These are phyloP conservation scores for Gymnothorax javanicus DNA, from an alignment of 2,797 vertebrate genomes.

Conservation along the genomic window DNA sequence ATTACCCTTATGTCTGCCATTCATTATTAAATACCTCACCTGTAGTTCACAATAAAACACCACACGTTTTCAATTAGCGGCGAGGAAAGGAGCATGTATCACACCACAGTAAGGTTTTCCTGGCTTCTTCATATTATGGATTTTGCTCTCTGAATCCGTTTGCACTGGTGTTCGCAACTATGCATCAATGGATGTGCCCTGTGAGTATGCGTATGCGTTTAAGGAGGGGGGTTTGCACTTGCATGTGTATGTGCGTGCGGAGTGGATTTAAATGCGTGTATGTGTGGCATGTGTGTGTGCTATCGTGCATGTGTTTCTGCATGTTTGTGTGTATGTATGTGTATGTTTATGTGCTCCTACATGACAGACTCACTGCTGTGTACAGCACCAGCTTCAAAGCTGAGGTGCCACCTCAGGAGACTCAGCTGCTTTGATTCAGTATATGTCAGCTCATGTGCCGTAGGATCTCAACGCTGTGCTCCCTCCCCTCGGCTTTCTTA, in stretches of 20 bases:
- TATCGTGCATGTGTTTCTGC: background rate
- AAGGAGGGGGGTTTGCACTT: conserved; percentile 32
- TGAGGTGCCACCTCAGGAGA: conserved; percentile 41
- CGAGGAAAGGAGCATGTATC: conserved; percentile 13
- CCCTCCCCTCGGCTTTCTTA: conserved; percentile 11
- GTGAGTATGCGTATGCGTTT: background rate
- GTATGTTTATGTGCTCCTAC: background rate
- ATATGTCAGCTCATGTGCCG: conserved; percentile 58
- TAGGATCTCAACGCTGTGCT: conserved; percentile 44
- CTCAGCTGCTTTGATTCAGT: conserved; percentile 47
- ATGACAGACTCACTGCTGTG: background rate
- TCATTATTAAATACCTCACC: conserved; percentile 34
- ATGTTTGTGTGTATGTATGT: background rate
- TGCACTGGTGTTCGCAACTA: background rate
- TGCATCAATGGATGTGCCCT: background rate
- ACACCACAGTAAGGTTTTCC: background rate
- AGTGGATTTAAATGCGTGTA: background rate
- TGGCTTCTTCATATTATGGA: background rate
- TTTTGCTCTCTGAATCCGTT: background rate
- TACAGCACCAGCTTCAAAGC: conserved; percentile 31
- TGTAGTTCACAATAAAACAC: conserved; percentile 24
- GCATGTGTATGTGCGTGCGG: conserved; percentile 47
- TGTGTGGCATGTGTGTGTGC: background rate
- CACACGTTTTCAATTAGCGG: conserved; percentile 6
- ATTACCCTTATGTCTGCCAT: conserved; percentile 26